These are phyloP conservation scores for Sterna hirundo DNA, from an alignment of 2,113 vertebrate species.

Conservation along the genomic window DNA sequence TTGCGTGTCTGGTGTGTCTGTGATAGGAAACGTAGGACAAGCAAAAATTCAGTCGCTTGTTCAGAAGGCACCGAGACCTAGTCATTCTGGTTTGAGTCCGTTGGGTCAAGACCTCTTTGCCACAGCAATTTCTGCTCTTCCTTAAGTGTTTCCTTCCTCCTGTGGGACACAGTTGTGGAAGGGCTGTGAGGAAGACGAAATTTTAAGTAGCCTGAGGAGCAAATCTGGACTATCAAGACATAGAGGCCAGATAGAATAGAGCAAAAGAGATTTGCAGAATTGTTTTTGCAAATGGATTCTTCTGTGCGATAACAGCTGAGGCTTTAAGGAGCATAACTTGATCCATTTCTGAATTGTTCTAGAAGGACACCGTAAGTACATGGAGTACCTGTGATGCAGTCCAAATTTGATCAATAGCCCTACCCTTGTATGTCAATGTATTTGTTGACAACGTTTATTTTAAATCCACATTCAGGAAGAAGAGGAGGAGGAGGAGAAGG, in stretches of 20 bases:
- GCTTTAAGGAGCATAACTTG: background rate
- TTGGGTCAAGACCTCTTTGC: background rate
- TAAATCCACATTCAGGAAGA: conserved; percentile 53
- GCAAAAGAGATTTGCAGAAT: background rate
- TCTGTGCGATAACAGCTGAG: background rate
- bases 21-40: background rate
- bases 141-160: background rate
- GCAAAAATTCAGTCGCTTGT: background rate
- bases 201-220: background rate
- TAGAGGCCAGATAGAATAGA: background rate
- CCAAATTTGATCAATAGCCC: background rate
- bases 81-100: background rate
- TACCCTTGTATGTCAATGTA: background rate
- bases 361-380: background rate
- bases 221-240: background rate
- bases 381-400: background rate
- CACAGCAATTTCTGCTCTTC: background rate
- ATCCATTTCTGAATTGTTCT: background rate
- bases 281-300: background rate
- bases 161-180: background rate
- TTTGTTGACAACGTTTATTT: background rate
- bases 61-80: background rate
- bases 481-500: conserved; percentile 57
- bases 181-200: background rate
- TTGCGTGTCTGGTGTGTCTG: background rate